These are phyloP conservation scores for Sepioteuthis lessoniana DNA, from an alignment of 2,888 invertebrate genomes.

Conservation along the genomic window DNA sequence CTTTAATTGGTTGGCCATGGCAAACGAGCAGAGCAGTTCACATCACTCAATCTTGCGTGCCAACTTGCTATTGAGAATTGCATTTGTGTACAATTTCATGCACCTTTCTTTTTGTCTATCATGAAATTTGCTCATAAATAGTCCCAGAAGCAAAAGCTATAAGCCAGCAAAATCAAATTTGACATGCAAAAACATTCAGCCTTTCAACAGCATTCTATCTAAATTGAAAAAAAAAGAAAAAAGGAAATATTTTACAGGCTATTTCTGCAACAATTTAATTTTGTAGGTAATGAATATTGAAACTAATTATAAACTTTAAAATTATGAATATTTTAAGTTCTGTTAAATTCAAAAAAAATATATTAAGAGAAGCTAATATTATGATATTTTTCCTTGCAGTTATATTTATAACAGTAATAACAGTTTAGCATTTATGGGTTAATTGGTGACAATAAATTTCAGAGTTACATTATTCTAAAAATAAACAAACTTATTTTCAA, in stretches of 20 bases:
- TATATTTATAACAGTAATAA: too few species aligned
- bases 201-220: neutral
- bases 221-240: too few species aligned
- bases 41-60: conserved; percentile 40
- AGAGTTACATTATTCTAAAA: too few species aligned
- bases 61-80: conserved; percentile 35
- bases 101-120: conserved; percentile 40
- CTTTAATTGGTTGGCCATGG: conserved; percentile 37
- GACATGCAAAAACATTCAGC: neutral
- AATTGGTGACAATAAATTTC: too few species aligned
- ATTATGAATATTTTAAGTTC: too few species aligned
- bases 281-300: neutral
- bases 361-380: too few species aligned
- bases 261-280: neutral
- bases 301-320: too few species aligned
- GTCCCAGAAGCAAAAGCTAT: conserved; percentile 24
- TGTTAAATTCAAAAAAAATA: too few species aligned
- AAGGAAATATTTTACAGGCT: neutral
- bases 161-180: neutral
- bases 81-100: conserved; percentile 24
- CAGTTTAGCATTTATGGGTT: too few species aligned
- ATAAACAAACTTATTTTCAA: too few species aligned
- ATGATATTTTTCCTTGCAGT: too few species aligned
- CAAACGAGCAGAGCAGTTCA: conserved; percentile 25
- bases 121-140: conserved; percentile 39